Percentiles rank a stretch among this genome's conserved stretches.
Evolutionary conservation across 1,140 invertebrate genomes (phyloP).

Genomic region (Drosophila rufa): DNA sequence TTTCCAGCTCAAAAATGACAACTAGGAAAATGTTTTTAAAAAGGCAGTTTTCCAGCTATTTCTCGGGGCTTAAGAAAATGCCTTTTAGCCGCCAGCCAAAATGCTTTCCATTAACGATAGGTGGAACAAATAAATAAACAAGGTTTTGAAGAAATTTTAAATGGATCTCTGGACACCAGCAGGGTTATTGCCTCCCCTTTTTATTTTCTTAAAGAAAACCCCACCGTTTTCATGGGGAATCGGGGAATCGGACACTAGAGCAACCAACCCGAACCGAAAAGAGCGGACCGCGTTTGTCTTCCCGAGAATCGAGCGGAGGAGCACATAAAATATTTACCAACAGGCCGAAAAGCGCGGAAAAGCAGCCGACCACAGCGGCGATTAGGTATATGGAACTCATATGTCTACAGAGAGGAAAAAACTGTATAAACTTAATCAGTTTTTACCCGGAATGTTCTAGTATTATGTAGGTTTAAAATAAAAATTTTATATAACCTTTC

Average conservation of each 20-base stretch:
- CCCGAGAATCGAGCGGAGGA: conserved; percentile 61
- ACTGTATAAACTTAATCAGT: rapidly evolving
- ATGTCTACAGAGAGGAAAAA: conserved; percentile 21
- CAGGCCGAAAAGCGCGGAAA: conserved; percentile 40
- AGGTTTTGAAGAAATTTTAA: background rate
- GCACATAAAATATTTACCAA: conserved; percentile 66
- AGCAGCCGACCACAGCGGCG: conserved; percentile 57
- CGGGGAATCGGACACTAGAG: conserved; percentile 29
- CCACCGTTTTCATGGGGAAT: conserved; percentile 29
- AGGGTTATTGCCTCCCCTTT: conserved; percentile 10
- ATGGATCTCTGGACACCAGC: conserved; percentile 19
- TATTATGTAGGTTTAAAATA: background rate
- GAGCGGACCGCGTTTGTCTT: conserved; percentile 58
- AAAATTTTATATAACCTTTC: background rate
- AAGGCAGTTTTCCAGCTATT: conserved; percentile 42
- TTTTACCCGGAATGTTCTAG: background rate
- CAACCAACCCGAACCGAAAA: conserved; percentile 56
- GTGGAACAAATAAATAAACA: conserved; percentile 20
- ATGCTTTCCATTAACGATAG: conserved; percentile 24
- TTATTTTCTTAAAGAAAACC: background rate
- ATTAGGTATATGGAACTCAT: conserved; percentile 11
- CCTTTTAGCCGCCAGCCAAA: conserved; percentile 20
- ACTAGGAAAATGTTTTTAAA: conserved; percentile 60
- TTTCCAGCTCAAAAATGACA: conserved; percentile 60
- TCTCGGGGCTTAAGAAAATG: conserved; percentile 16